Base-by-base conservation (phyloP, 1,140 invertebrate genomes). In the Drosophila yakuba region DNA sequence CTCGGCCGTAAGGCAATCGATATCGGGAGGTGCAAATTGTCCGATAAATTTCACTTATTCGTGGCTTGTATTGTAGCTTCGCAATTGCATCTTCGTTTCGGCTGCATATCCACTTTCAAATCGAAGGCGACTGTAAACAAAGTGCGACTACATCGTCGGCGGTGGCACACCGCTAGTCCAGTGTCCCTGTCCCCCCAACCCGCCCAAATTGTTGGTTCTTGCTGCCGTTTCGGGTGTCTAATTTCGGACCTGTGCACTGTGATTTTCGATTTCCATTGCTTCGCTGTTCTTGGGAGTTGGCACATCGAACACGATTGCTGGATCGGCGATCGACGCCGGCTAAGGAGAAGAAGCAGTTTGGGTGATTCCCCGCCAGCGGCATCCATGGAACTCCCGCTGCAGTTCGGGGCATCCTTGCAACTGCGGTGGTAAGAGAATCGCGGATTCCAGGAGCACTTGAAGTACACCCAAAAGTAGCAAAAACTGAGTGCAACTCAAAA, bases 161-260 rank as follows among this genome's bases (percentile, higher is more conserved):
- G 48, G 48, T 8, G 28, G 48, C 2, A 23, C 47, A 3, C 23
- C 32, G n/a, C 3, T 35, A 35, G 11, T 35, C n/a, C 48, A 11
- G 48, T 28, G 6, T n/a, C n/a, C 7, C 12, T 8, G 23, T n/a
- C 17, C 25, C 25, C 3, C 32, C 32, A 32, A 1, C 25, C 25
- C 7, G 7, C 11, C 5, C 10, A 35, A 52, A 20, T 10, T 36
- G 20, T 6, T 0, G 28, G 8, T 35, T 35, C 48, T 51, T 2
- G 48, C 28, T 51, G 25, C n/a, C n/a, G 48, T 50, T 51, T 51
- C 25, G 50, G 48, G 50, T 36, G 35, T 52, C 50, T 20, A 36
- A 12, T 52, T 36, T 52, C 50, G 50, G 50, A 36, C 48, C 28
- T 11, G 3, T 32, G 32, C 32, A 32, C 11, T 23, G 38, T 11